Conservation (phyloP, 2,888 invertebrate genomes). For the Dynastes tityus region DNA sequence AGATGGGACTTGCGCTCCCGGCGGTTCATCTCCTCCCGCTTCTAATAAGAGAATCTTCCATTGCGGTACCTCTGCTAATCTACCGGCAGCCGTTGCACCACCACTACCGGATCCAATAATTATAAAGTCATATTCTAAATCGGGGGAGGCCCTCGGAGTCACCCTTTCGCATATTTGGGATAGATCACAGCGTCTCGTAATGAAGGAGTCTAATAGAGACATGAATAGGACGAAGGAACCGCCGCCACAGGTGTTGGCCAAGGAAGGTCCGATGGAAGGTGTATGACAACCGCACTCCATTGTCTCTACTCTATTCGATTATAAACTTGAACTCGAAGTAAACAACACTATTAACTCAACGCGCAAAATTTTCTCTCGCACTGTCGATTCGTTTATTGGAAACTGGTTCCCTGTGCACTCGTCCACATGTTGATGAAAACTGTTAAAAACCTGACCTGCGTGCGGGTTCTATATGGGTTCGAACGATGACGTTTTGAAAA, state of each 20-base stretch:
- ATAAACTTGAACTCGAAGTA: constrained; percentile 1
- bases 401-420: constrained; percentile 48
- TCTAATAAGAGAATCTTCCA: constrained; percentile 77
- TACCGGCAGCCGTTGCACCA: constrained; percentile 77
- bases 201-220: constrained; percentile 77
- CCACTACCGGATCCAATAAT: constrained; percentile 80
- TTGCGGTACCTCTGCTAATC: constrained; percentile 77
- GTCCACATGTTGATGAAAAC: constrained; percentile 43
- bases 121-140: constrained; percentile 77
- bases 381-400: constrained; percentile 34
- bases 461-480: constrained; percentile 30
- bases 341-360: neutral
- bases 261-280: constrained; percentile 74
- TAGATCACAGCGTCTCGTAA: constrained; percentile 74
- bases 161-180: constrained; percentile 77
- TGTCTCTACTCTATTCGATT: constrained; percentile 38
- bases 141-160: constrained; percentile 68
- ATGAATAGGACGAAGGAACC: constrained; percentile 78
- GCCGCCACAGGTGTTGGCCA: constrained; percentile 74
- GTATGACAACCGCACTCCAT: constrained; percentile 75
- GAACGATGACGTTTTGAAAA: constrained; percentile 25
- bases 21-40: constrained; percentile 82
- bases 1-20: constrained; percentile 75
- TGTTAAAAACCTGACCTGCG: constrained; percentile 24
- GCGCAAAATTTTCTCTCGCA: neutral